A percentile compares a stretch with the other conserved stretches of the same genome.
phyloP scores from a whole-genome alignment of 2,888 invertebrate genomes.

The Mesorhabditis sp. region DNA sequence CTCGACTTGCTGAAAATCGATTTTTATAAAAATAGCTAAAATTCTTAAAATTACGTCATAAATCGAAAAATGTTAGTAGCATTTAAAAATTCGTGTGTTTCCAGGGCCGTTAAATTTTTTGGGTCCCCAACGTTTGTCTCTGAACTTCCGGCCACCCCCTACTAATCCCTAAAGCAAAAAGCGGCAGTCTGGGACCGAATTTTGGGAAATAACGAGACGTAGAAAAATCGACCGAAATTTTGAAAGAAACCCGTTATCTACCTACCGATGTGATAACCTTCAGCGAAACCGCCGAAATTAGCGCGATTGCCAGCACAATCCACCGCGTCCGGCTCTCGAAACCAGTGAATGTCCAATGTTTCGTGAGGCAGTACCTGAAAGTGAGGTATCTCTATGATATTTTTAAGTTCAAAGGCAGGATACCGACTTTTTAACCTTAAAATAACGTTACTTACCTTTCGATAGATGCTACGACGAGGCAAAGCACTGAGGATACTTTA shows the following conservation, averaged over 20 bases:
- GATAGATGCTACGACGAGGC: constrained; percentile 52
- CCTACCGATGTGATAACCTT: constrained; percentile 46
- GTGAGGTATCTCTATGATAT: background rate
- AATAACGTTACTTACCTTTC: constrained; percentile 33
- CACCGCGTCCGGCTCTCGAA: constrained; percentile 51
- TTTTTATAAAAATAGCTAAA: background rate
- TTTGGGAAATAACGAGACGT: no score
- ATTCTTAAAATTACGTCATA: background rate
- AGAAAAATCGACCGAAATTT: no score
- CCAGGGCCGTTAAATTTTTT: background rate
- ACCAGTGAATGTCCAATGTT: constrained; percentile 56
- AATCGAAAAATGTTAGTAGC: background rate
- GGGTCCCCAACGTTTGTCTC: constrained; percentile 2
- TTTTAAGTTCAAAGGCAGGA: background rate
- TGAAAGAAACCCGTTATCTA: no score
- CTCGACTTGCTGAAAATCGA: background rate
- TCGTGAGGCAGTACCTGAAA: constrained; percentile 43
- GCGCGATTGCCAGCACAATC: constrained; percentile 41
- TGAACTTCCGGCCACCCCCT: no score
- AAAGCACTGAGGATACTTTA: constrained; percentile 54
- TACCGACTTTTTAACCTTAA: no score
- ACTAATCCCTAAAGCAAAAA: no score
- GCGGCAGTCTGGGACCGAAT: no score
- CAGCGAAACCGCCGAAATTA: constrained; percentile 39
- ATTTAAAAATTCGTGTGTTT: background rate